Percentiles rank a stretch among this genome's conserved stretches.
Evolutionary conservation across 2,113 vertebrate species (phyloP).

Genomic region (Tetrao urogallus): DNA sequence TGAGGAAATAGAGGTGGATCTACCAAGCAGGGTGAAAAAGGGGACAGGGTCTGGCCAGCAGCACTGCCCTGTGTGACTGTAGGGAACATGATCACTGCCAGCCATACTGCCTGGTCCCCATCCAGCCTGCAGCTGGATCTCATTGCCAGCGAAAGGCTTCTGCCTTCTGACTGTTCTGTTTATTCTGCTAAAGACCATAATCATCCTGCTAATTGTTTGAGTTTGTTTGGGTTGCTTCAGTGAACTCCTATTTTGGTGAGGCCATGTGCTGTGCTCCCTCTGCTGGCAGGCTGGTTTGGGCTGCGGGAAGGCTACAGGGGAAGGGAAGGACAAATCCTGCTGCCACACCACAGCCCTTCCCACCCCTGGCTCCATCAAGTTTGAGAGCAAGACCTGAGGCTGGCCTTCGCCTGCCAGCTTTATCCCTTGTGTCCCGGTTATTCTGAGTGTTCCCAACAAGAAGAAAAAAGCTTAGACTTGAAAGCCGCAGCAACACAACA

Average conservation of each 20-base stretch:
- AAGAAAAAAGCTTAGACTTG: background rate
- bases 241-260: background rate
- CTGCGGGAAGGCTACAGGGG: background rate
- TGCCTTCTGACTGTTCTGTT: background rate
- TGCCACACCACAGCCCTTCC: background rate
- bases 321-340: background rate
- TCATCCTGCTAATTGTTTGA: conserved; percentile 38
- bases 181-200: conserved; percentile 20
- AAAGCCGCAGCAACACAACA: background rate
- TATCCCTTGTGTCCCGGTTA: background rate
- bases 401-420: background rate
- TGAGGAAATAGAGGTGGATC: background rate
- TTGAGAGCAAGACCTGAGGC: background rate
- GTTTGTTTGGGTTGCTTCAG: conserved; percentile 8
- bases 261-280: conserved; percentile 19
- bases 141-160: background rate
- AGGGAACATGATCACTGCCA: background rate
- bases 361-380: background rate
- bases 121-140: conserved; percentile 37
- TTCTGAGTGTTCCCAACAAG: background rate
- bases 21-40: background rate
- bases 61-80: background rate
- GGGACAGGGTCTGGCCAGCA: fast-evolving
- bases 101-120: background rate
- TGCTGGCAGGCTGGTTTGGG: conserved; percentile 1